phyloP scores from a whole-genome alignment of 2,888 invertebrate species.

The Galerucella nymphaeae region DNA sequence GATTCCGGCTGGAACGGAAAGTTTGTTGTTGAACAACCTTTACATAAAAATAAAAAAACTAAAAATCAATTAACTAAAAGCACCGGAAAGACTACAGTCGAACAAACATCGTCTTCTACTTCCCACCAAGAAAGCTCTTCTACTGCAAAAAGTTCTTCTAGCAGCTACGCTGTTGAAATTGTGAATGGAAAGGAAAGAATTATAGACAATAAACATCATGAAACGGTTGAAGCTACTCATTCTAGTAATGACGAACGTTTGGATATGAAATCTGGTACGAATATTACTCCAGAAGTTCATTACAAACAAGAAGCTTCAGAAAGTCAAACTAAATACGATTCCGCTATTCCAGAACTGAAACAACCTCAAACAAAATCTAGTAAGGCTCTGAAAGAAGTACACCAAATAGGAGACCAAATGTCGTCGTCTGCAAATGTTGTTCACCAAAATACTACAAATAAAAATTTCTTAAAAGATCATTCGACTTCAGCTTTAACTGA shows the following conservation, averaged over 20 bases:
- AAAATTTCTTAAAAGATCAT: conserved; percentile 41
- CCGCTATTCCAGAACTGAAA: conserved; percentile 67
- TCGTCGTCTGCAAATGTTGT: conserved; percentile 53
- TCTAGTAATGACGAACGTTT: conserved; percentile 67
- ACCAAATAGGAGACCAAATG: conserved; percentile 60
- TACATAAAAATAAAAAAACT: conserved; percentile 45
- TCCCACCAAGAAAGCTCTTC: conserved; percentile 70
- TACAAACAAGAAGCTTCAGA: conserved; percentile 69
- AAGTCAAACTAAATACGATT: conserved; percentile 69
- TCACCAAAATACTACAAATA: conserved; percentile 42
- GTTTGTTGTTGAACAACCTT: conserved; percentile 62
- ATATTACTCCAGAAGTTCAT: conserved; percentile 69
- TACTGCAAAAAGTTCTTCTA: conserved; percentile 71
- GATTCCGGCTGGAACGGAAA: conserved; percentile 67
- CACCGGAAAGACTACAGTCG: conserved; percentile 47
- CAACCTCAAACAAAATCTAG: conserved; percentile 64
- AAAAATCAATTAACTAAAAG: conserved; percentile 40
- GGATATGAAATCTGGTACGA: conserved; percentile 69
- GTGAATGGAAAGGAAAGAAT: conserved; percentile 74
- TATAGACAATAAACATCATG: conserved; percentile 70
- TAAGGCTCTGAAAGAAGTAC: conserved; percentile 64
- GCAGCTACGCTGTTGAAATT: conserved; percentile 74
- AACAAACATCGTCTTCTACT: conserved; percentile 56
- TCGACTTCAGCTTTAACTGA: conserved; percentile 25
- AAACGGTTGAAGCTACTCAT: conserved; percentile 62